Base-by-base conservation (phyloP, 1,140 invertebrate genomes). In the Zaprionus camerounensis region DNA sequence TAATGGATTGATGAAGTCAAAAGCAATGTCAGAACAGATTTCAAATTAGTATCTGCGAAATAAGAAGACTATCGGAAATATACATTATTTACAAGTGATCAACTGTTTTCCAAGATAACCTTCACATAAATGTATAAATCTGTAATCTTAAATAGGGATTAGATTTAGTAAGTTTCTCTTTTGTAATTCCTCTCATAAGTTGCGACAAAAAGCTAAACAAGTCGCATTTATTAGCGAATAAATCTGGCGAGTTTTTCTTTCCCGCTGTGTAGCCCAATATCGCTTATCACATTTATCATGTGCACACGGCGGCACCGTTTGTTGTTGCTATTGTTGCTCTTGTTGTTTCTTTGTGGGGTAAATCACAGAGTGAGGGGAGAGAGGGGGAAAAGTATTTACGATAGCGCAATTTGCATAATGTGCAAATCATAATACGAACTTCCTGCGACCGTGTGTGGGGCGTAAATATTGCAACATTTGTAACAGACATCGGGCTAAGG, bases 381-480 rank as follows among this genome's bases (percentile, higher is more conserved):
- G 26, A 28, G 17, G 51, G 59, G 44, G 15, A 63, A 69, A 84
- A 81, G 76, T 90, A 85, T 82, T 90, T 90, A 85, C 85, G 85
- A 88, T 88, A 85, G 83, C 68, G 76, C 79, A 88, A 88, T 88
- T 88, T 88, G 85, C 85, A 88, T 88, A 88, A 88, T 88, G 85
- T 90, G 85, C 85, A 90, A 88, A 88, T 88, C 81, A 88, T 88
- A 90, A 85, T 88, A 85, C 81, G 79, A 74, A 75, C 78, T 81
- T 84, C 84, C 80, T 67, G 61, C 38, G 49, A 62, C 62, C 49
- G 22, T 51, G 55, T 46, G 34, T 67, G 49, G 72, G 76, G 86
- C 86, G 85, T 88, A 88, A 88, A 88, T 88, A 88, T 88, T 90
- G 85, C 81, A 88, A 82, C 85, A 88, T 90, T 88, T 88, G 85